phyloP scores from a whole-genome alignment of 2,888 invertebrate species.

The Eulithis prunata region DNA sequence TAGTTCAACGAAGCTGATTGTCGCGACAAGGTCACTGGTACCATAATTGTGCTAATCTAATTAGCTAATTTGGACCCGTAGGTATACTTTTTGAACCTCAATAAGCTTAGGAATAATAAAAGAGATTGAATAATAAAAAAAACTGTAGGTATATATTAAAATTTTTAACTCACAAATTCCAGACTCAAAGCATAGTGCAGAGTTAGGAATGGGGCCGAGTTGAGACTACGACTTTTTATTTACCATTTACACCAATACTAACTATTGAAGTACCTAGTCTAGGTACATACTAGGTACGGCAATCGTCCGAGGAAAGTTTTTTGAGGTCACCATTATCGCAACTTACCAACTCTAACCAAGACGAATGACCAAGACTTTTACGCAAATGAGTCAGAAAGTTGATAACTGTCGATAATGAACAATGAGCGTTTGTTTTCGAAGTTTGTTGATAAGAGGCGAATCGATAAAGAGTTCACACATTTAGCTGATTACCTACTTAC shows the following conservation, averaged over 20 bases:
- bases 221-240: no score
- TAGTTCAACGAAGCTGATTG: conserved; percentile 51
- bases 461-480: conserved; percentile 28
- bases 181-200: no score
- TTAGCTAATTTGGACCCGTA: conserved; percentile 48
- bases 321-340: no score
- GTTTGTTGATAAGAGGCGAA: conserved; percentile 21
- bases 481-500: conserved; percentile 16
- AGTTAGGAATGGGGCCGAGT: no score
- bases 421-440: conserved; percentile 31
- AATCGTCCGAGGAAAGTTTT: no score
- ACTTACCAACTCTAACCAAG: no score
- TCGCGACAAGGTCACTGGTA: conserved; percentile 52
- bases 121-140: no score
- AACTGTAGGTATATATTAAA: no score
- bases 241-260: no score
- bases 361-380: no score
- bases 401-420: conserved; percentile 31
- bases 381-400: conserved; percentile 23
- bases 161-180: no score
- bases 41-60: conserved; percentile 53
- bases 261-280: neutral
- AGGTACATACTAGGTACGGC: no score
- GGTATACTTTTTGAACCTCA: neutral
- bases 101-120: neutral